Percentiles rank a stretch among this genome's conserved stretches.
These are phyloP conservation scores for Mustela nigripes DNA, from an alignment of 2,113 vertebrate species.

Conservation along the genomic window DNA sequence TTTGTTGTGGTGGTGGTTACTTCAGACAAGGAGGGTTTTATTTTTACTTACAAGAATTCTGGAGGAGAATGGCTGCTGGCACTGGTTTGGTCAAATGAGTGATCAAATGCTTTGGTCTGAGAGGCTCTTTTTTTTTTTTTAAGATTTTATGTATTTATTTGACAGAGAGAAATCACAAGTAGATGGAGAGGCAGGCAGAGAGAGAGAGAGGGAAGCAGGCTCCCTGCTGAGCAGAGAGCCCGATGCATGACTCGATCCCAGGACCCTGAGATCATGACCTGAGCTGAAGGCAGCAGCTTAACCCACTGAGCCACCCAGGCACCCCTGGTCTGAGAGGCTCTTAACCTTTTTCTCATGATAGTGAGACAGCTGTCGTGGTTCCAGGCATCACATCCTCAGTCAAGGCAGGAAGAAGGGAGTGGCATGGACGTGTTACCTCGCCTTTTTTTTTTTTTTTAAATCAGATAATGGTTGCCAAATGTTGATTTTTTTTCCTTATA, in stretches of 20 bases:
- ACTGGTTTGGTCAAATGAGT: conserved; percentile 5
- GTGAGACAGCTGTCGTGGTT: not conserved
- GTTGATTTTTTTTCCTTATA: not conserved
- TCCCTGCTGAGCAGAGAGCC: too few species aligned
- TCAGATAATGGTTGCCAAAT: not conserved
- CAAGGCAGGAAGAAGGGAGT: not conserved
- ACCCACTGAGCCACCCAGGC: too few species aligned
- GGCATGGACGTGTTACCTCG: not conserved
- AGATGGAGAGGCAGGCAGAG: too few species aligned
- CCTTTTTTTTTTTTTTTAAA: not conserved
- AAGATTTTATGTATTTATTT: too few species aligned
- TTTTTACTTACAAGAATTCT: conserved; percentile 45
- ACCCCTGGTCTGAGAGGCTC: too few species aligned
- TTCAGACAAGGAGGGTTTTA: conserved; percentile 43
- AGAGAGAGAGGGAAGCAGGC: too few species aligned
- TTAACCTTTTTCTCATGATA: conserved; percentile 1
- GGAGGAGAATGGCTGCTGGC: not conserved
- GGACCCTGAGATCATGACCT: too few species aligned
- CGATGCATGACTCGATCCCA: too few species aligned
- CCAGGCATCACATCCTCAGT: not conserved
- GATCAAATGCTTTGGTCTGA: not conserved
- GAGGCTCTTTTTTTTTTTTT: not conserved
- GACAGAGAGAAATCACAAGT: too few species aligned
- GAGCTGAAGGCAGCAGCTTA: too few species aligned
- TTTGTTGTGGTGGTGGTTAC: not conserved